Base-by-base conservation (phyloP, 37 sponge, comb jelly and placozoan species). In the Beroe forskalii region DNA sequence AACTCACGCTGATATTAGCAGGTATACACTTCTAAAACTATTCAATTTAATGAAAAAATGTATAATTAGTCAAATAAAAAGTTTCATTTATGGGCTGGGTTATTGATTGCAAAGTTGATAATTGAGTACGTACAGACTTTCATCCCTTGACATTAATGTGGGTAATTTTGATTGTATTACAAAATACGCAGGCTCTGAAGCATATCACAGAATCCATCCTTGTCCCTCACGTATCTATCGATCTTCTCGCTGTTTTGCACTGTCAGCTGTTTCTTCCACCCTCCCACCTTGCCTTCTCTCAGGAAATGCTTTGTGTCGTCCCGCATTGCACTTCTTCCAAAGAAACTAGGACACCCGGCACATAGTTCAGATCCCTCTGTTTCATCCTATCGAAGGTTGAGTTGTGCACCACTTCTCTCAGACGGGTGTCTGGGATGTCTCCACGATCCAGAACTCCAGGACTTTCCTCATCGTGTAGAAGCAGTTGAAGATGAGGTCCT, bases 201-300 rank as follows among this genome's bases (percentile, higher is more conserved):
- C 31, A 28, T 8, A 22, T 64, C 31, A 64, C 14, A 64, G 24
- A 22, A 4, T 8, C 31, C 31, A 8, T 64, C 25, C 4, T 80
- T 48, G 9, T 4, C 6, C 86, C 31, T 4, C 27, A 80, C 12
- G 42, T 80, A 80, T 37, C 42, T 9, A 4, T 80, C 86, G 1
- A 80, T 24, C 27, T 80, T 43, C 55, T 44, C 55, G 42, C 40
- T 42, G 30, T 80, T 44, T 25, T 12, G n/a, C 55, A 80, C 86
- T 4, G 86, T 44, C 27, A 80, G 55, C 3, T 80, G 86, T 41
- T 80, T 44, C 55, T 41, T 44, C 86, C 86, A 80, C 23, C 40
- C 40, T 23, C 86, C 86, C 24, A 80, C 86, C 40, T 80, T 80
- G 2, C 86, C 86, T 38, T 80, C 86, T 23, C 86, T 41, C 42